Percentiles rank a stretch among this genome's conserved stretches.
Conservation (phyloP, 2,113 vertebrate genomes). For the Heterochromis multidens region DNA sequence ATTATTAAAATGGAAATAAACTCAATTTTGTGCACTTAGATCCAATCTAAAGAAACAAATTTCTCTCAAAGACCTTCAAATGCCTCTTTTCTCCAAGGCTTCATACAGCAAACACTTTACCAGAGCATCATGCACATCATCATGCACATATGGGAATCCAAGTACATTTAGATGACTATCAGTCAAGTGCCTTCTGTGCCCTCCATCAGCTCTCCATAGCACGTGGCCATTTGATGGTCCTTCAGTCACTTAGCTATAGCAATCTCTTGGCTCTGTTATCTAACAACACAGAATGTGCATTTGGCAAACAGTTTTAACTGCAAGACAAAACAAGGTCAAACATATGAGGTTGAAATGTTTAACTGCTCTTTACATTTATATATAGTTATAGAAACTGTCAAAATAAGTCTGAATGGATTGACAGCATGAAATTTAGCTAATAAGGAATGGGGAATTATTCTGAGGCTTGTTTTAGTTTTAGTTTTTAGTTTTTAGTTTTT, state of each 20-base stretch:
- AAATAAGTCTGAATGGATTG: background rate
- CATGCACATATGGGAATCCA: background rate
- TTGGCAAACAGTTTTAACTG: background rate
- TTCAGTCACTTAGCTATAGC: background rate
- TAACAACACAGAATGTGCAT: background rate
- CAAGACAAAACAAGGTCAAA: background rate
- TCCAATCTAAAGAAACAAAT: background rate
- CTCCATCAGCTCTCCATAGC: background rate
- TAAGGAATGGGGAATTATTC: background rate
- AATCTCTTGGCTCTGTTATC: background rate
- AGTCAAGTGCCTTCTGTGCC: background rate
- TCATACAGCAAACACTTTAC: background rate
- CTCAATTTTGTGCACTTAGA: background rate
- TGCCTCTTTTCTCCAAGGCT: background rate
- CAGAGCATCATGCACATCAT: background rate
- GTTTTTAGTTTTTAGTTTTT: too few species aligned
- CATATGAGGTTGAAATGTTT: fast-evolving
- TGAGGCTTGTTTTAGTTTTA: too few species aligned
- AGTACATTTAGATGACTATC: background rate
- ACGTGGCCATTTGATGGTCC: background rate
- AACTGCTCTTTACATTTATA: background rate
- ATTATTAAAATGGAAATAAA: background rate
- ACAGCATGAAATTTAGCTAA: background rate
- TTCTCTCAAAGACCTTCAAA: background rate
- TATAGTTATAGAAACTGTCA: too few species aligned